Evolutionary conservation across 2,797 vertebrate genomes (phyloP).

Genomic region (Tokudaia tokunoshimensis): DNA sequence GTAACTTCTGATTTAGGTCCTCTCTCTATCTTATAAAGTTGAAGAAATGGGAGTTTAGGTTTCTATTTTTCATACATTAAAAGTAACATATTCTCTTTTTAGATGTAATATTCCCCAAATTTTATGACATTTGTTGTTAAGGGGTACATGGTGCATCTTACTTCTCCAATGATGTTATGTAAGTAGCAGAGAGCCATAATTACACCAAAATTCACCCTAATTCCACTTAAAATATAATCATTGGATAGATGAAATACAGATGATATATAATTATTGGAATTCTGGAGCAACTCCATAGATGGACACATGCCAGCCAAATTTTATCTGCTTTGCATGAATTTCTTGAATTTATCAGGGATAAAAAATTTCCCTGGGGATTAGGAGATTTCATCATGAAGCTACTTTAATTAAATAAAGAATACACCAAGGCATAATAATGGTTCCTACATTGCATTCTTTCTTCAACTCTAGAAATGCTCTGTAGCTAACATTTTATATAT

Average conservation of each 20-base stretch:
- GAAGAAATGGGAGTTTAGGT: slow-evolving; percentile 2
- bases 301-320: background rate
- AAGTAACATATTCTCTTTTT: background rate
- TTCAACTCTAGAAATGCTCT: background rate
- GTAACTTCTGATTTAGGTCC: slow-evolving; percentile 24
- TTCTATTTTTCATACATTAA: background rate
- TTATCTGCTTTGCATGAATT: background rate
- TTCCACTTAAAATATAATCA: background rate
- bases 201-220: background rate
- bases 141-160: background rate
- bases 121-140: background rate
- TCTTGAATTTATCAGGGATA: background rate
- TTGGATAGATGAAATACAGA: background rate
- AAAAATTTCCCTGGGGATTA: background rate
- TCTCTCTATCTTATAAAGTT: background rate
- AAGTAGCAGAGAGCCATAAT: slow-evolving; percentile 4
- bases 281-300: background rate
- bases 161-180: background rate
- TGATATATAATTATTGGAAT: background rate
- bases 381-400: background rate
- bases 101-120: background rate
- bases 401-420: background rate
- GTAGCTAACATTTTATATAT: background rate
- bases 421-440: background rate
- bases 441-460: background rate